Evolutionary conservation across 2,888 invertebrate genomes (phyloP), one percentile per base, ranked within the genome.

Genomic region (Drosophila kuntzei): DNA sequence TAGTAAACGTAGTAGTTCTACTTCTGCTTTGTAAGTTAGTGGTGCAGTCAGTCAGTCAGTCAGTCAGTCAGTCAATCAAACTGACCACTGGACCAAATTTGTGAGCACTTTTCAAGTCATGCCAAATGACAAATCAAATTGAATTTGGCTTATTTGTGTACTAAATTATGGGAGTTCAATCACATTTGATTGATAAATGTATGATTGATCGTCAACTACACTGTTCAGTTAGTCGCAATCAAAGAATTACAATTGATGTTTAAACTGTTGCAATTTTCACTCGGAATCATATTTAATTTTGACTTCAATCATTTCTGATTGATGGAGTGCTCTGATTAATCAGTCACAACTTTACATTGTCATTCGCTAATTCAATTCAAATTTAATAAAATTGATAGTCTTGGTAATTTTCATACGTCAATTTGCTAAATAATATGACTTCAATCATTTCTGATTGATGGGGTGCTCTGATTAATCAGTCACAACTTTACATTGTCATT

Each of bases 51-150:
- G 11, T 20, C 22, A 22, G 51, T 73, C 36, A 73, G 54, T 80
- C 66, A 80, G 80, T 76, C 69, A 80, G 47, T 80, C 50, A 80
- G 39, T 57, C 70, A 71, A 14, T 53, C 59, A 64, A 16, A 18
- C 36, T 43, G 64, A 34, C 37, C 51, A 64, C 27, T 63, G 37
- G 55, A 34, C 58, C 57, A 37, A 55, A 25, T 14, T 46, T 39
- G 20, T 41, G 27, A 7, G 3, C 16, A 25, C 32, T 41, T 18
- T 44, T 43, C 0, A 41, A 43, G 51, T 16, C 20, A 22, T 22
- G 12, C 12, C n/a, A 41, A 41, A 20, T 12, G 7, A 4, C 12
- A 14, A 27, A 16, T 50, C 11, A 50, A 14, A 25, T 22, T 11
- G 3, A 22, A 50, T 14, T 34, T 22, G 9, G n/a, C 4, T 41